phyloP scores from a whole-genome alignment of 2,888 invertebrate species.

The Vanessa cardui region DNA sequence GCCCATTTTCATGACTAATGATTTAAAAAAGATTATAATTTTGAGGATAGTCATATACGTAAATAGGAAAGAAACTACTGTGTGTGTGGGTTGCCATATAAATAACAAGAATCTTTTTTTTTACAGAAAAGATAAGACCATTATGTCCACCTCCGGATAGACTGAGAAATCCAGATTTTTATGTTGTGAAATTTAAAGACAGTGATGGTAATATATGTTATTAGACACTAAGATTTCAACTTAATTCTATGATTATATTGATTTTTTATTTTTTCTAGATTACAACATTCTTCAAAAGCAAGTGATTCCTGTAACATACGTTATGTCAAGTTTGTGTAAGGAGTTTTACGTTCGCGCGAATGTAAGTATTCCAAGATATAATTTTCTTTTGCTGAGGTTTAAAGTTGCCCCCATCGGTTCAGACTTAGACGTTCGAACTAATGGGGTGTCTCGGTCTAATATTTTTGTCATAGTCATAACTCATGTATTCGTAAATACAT shows the following conservation, averaged over 20 bases:
- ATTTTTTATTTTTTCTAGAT: slow-evolving; percentile 47
- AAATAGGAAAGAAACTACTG: too few relatives aligned
- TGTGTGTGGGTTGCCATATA: too few relatives aligned
- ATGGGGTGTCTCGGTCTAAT: too few relatives aligned
- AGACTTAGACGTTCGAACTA: too few relatives aligned
- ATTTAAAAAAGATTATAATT: too few relatives aligned
- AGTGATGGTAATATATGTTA: slow-evolving; percentile 40
- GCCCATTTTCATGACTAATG: too few relatives aligned
- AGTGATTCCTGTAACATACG: slow-evolving; percentile 58
- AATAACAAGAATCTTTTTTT: background rate
- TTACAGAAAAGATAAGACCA: slow-evolving; percentile 57
- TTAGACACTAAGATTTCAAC: background rate
- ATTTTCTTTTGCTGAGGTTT: too few relatives aligned
- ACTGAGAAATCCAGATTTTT: slow-evolving; percentile 61
- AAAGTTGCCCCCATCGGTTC: too few relatives aligned
- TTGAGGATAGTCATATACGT: too few relatives aligned
- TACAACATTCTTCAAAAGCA: slow-evolving; percentile 54
- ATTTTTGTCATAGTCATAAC: too few relatives aligned
- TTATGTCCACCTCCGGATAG: slow-evolving; percentile 62
- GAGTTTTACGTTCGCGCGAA: slow-evolving; percentile 65
- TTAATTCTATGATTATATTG: too few relatives aligned
- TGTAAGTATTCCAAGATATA: slow-evolving; percentile 48
- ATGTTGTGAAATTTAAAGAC: slow-evolving; percentile 62
- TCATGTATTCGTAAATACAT: too few relatives aligned
- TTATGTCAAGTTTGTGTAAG: slow-evolving; percentile 58